Percentiles rank a stretch among this genome's conserved stretches.
Conservation (phyloP, 2,113 vertebrate genomes). For the Megaceryle maxima region DNA sequence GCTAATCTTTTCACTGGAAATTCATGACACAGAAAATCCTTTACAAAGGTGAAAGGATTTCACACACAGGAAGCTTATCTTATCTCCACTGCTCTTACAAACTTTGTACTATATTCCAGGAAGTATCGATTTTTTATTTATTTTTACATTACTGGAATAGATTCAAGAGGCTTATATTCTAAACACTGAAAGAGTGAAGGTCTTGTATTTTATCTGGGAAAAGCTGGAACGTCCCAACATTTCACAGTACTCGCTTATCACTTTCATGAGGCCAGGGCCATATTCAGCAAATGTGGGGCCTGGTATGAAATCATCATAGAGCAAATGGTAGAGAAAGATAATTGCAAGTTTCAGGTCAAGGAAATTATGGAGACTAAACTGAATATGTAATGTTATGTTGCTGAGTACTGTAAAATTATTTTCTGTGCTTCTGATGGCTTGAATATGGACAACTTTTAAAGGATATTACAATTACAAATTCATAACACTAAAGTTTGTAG, state of each 20-base stretch:
- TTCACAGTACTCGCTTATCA: slow-evolving; percentile 48
- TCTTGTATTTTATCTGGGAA: slow-evolving; percentile 33
- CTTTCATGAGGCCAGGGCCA: background rate
- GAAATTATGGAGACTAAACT: background rate
- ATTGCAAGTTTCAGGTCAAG: background rate
- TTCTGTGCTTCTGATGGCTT: background rate
- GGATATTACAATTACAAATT: background rate
- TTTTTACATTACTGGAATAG: slow-evolving; percentile 59
- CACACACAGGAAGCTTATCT: slow-evolving; percentile 61
- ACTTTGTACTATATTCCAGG: slow-evolving; percentile 66
- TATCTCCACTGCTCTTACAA: slow-evolving; percentile 46
- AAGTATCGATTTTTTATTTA: slow-evolving; percentile 57
- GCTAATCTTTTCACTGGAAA: slow-evolving; percentile 42
- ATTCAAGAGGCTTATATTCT: slow-evolving; percentile 26
- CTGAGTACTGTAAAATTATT: background rate
- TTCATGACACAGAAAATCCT: slow-evolving; percentile 5
- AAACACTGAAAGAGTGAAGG: slow-evolving; percentile 31
- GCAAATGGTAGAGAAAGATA: background rate
- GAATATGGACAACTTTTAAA: background rate
- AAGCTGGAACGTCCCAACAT: slow-evolving; percentile 14
- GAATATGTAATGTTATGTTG: background rate
- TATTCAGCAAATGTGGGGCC: background rate
- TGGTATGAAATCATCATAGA: background rate
- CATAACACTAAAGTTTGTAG: background rate
- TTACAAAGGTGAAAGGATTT: slow-evolving; percentile 45